A percentile compares a stretch with the other conserved stretches of the same genome.
phyloP scores from a whole-genome alignment of 2,113 vertebrate genomes.

The Mirza zaza region DNA sequence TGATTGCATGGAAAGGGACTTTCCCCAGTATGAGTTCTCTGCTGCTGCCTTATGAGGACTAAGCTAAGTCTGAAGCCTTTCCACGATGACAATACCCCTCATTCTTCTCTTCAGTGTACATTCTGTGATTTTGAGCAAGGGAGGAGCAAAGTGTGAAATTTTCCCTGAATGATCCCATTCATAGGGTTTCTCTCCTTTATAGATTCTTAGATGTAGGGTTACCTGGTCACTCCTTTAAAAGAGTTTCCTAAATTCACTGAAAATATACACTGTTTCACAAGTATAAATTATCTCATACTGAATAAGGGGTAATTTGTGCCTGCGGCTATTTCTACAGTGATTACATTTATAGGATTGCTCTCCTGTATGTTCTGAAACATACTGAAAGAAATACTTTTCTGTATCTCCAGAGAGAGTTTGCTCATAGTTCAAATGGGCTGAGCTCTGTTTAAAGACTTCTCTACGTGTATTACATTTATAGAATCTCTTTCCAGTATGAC shows the following conservation, averaged over 20 bases:
- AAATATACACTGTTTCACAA: neutral
- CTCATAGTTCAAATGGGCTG: neutral
- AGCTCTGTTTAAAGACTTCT: neutral
- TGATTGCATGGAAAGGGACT: no score
- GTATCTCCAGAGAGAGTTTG: neutral
- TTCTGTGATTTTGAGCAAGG: neutral
- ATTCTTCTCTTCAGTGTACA: neutral
- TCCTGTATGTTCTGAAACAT: neutral
- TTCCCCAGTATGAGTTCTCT: conserved; percentile 63
- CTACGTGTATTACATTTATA: neutral
- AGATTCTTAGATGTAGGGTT: neutral
- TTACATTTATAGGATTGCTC: neutral
- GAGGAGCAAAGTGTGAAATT: neutral
- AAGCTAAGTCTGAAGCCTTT: neutral
- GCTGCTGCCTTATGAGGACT: neutral
- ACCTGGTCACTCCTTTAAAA: neutral
- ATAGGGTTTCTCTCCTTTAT: neutral
- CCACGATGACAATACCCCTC: neutral
- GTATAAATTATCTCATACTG: neutral
- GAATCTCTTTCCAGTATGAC: neutral
- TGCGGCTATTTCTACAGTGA: neutral
- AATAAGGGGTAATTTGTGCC: neutral
- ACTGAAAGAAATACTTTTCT: neutral
- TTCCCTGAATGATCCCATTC: neutral
- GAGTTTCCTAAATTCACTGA: neutral